Evolutionary conservation across 1,140 invertebrate genomes (phyloP).

Genomic region (Venustaconcha ellipsiformis): DNA sequence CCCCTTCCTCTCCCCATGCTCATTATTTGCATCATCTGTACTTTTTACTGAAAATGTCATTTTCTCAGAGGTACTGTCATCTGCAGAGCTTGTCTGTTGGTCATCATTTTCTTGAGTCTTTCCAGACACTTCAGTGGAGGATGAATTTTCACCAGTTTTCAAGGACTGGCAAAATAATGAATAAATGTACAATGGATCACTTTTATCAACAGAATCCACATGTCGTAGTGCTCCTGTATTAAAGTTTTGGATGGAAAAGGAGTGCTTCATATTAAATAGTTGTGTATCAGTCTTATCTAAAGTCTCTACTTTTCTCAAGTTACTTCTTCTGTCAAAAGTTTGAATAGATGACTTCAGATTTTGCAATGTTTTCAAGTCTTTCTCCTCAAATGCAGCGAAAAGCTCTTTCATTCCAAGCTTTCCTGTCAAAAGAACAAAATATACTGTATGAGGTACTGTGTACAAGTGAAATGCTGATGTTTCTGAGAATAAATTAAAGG

Average conservation of each 20-base stretch:
- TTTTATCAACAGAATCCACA: slow-evolving; percentile 34
- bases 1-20: too few relatives aligned
- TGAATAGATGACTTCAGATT: slow-evolving; percentile 38
- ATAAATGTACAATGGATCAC: slow-evolving; percentile 42
- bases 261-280: slow-evolving; percentile 15
- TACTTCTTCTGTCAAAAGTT: slow-evolving; percentile 37
- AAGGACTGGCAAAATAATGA: slow-evolving; percentile 11
- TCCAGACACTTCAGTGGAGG: too few relatives aligned
- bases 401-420: slow-evolving; percentile 28
- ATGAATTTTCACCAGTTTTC: too few relatives aligned
- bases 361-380: slow-evolving; percentile 35
- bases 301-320: slow-evolving; percentile 6
- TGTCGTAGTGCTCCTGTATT: slow-evolving; percentile 25
- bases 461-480: too few relatives aligned
- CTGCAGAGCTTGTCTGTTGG: too few relatives aligned
- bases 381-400: slow-evolving; percentile 46
- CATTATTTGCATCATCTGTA: too few relatives aligned
- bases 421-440: too few relatives aligned
- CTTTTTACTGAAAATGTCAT: too few relatives aligned
- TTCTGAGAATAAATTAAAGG: too few relatives aligned
- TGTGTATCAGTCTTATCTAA: slow-evolving; percentile 13
- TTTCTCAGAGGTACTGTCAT: too few relatives aligned
- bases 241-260: slow-evolving; percentile 26
- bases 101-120: too few relatives aligned
- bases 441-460: too few relatives aligned